Evolutionary conservation across 2,113 vertebrate species (phyloP), one percentile per base, ranked within the genome.

Genomic region (Orycteropus afer): DNA sequence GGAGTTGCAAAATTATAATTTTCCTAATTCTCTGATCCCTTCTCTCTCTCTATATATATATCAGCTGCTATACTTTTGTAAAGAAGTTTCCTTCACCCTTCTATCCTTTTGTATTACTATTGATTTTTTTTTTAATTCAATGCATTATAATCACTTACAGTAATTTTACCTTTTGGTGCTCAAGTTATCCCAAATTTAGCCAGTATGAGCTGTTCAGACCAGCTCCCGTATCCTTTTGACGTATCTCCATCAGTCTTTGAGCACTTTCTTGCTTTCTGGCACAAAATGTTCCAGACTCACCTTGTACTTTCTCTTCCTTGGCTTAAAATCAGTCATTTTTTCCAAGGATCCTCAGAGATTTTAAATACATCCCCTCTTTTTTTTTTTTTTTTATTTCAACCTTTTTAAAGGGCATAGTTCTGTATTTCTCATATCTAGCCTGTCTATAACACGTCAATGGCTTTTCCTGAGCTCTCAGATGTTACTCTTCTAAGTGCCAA

Each of bases 201-300:
- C 12, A 42, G 23, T 80, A 25, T 71, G 77, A 15, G 20, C n/a
- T 73, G 7, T 69, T 95, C 32, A 45, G 49, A 4, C 55, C 59
- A 87, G 34, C 23, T 90, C 25, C 53, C 81, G 6, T 32, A 71
- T 87, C 47, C 27, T 91, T 86, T 71, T 76, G 34, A 79, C 57
- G 27, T 51, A 15, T n/a, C 69, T 93, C n/a, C 55, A 61, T 61
- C 20, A 37, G 34, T 34, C 82, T 85, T n/a, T 27, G 71, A 55
- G n/a, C 93, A 65, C 15, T 65, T 79, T 83, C 71, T 97, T 86
- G 47, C 77, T 88, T 94, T 88, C n/a, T 90, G 85, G 42, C 45
- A 88, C 90, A 90, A 92, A 92, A 86, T 95, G 55, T 92, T 89
- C 87, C 71, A 82, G 74, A 53, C 4, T 88, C 15, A 93, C 59